These are phyloP conservation scores for Diadumene lineata DNA, from an alignment of 92 coral and sea anemone species.

Conservation along the genomic window DNA sequence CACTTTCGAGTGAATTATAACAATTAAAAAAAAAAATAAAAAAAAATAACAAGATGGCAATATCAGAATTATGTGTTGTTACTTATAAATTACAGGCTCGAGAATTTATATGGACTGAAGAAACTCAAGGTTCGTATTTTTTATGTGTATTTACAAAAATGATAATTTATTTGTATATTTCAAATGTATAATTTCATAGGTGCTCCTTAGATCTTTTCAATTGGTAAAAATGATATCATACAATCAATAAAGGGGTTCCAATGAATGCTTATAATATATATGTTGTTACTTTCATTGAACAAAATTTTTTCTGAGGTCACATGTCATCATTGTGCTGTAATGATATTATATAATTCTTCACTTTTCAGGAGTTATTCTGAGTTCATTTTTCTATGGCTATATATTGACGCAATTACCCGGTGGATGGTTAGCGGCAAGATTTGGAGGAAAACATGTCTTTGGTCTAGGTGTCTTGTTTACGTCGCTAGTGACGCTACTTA, in stretches of 20 bases:
- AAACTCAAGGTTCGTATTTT: constrained; percentile 68
- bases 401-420: constrained; percentile 89
- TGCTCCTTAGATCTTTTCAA: too few relatives aligned
- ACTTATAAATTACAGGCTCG: constrained; percentile 48
- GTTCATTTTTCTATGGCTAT: constrained; percentile 96
- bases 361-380: constrained; percentile 69
- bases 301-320: too few relatives aligned
- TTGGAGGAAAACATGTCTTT: constrained; percentile 84
- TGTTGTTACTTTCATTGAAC: too few relatives aligned
- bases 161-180: too few relatives aligned
- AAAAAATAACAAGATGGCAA: too few relatives aligned
- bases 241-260: too few relatives aligned
- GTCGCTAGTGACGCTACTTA: constrained; percentile 69
- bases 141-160: background rate
- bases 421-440: constrained; percentile 82
- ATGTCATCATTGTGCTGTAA: background rate
- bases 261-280: too few relatives aligned
- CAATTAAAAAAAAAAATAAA: too few relatives aligned
- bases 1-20: too few relatives aligned
- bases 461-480: constrained; percentile 83
- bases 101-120: constrained; percentile 77
- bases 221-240: too few relatives aligned
- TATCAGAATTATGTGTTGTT: too few relatives aligned
- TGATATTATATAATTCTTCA: background rate
- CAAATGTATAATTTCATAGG: too few relatives aligned